phyloP scores from a whole-genome alignment of 2,797 vertebrate genomes.

The Ctenosaura bakeri region DNA sequence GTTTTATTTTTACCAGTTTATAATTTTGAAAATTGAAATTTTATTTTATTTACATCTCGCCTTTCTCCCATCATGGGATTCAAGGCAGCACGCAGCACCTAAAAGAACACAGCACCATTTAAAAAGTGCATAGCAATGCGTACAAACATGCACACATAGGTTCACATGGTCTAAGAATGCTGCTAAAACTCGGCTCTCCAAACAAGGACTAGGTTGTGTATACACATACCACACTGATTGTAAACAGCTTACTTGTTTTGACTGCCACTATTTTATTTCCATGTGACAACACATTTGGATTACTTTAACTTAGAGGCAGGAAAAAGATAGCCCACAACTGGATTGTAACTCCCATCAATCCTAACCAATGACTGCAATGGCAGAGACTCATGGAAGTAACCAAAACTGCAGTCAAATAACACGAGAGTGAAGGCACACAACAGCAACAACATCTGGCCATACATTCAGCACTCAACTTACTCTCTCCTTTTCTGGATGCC shows the following conservation, averaged over 20 bases:
- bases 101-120: no score
- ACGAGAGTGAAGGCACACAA: no score
- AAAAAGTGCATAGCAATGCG: no score
- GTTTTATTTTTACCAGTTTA: conserved; percentile 37
- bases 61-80: no score
- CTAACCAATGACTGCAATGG: neutral
- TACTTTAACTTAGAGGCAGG: neutral
- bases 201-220: neutral
- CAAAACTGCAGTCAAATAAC: no score
- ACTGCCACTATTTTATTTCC: neutral
- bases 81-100: no score
- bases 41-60: no score
- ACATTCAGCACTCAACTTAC: neutral
- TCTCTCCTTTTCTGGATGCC: neutral
- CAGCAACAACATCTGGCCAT: neutral
- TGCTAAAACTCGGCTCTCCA: neutral
- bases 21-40: conserved; percentile 43
- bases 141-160: neutral
- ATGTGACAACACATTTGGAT: neutral
- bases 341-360: neutral
- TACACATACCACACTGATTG: neutral
- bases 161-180: no score
- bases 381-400: neutral
- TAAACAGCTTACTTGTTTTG: neutral
- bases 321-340: neutral